Conservation (phyloP, 2,888 invertebrate genomes). For the Leptogaster cylindrica region DNA sequence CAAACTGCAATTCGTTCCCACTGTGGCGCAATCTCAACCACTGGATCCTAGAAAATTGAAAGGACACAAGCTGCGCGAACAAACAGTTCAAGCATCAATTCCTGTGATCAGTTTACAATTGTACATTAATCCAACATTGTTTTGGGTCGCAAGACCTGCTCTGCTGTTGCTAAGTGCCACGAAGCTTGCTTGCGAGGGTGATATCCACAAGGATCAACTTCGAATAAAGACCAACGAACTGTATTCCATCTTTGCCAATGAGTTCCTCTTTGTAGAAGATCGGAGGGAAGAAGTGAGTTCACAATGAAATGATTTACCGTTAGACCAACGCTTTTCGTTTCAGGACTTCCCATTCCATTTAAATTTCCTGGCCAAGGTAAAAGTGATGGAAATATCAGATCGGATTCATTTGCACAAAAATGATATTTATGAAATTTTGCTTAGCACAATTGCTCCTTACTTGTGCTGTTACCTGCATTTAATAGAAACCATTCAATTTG, state of each 20-base stretch:
- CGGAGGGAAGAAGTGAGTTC: constrained; percentile 62
- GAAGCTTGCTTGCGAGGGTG: constrained; percentile 51
- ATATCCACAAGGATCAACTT: constrained; percentile 42
- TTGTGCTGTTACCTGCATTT: constrained; percentile 68
- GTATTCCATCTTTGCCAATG: constrained; percentile 67
- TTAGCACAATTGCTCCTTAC: constrained; percentile 70
- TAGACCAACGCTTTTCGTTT: constrained; percentile 45
- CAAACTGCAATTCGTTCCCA: constrained; percentile 45
- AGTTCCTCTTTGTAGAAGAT: constrained; percentile 69
- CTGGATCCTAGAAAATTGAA: constrained; percentile 61
- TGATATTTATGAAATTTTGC: constrained; percentile 63
- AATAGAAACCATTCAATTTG: constrained; percentile 62
- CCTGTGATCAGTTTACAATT: constrained; percentile 75
- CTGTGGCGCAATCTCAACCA: constrained; percentile 55
- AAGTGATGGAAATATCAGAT: constrained; percentile 55
- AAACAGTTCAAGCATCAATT: constrained; percentile 73
- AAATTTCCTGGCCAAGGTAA: constrained; percentile 54
- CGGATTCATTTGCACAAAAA: constrained; percentile 61
- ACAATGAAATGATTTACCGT: background rate
- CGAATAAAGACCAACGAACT: constrained; percentile 49
- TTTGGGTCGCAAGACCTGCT: constrained; percentile 72
- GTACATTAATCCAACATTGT: constrained; percentile 77
- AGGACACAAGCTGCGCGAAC: constrained; percentile 69
- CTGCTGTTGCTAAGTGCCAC: constrained; percentile 64
- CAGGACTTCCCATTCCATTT: constrained; percentile 64